Base-by-base conservation (phyloP, 1,140 invertebrate species). In the Conopomorpha cramerella region DNA sequence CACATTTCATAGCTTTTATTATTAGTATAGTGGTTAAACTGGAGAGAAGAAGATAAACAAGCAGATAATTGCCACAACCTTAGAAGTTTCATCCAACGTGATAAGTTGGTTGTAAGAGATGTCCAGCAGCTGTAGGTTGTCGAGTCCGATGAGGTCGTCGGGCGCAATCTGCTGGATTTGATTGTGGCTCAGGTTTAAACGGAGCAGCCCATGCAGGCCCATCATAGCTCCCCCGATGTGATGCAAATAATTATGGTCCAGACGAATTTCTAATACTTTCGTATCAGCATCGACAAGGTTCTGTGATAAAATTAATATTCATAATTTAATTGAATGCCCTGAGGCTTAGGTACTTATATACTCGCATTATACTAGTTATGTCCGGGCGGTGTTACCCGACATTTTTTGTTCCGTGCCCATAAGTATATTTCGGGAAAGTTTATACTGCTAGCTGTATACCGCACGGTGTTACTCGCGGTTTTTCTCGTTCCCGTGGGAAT, bases 61-160 rank as follows among this genome's bases (percentile, higher is more conserved):
- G n/a, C n/a, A n/a, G n/a, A n/a, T n/a, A n/a, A n/a, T n/a, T n/a
- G n/a, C n/a, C n/a, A n/a, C n/a, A 61, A 92, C 90, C 83, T 89
- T 88, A 38, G 89, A 89, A 18, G 87, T 87, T 70, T 89, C 86
- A 56, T 90, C 87, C 11, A 92, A 74, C 2, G 88, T 87, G 10
- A 82, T 82, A 8, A 92, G 76, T 31, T 85, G 79, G 61, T 92
- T 92, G 51, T 87, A 77, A 0, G 89, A 91, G 10, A 92, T 73
- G 59, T 92, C 89, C 3, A 92, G 71, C 11, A 87, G 65, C 43
- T 82, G 82, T 7, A 92, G 70, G 17, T 83, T 80, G 34, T 86
- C 85, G 41, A 92, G 73, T 17, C 88, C 88, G 16, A 86, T 85
- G 8, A 92, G 76, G 55, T 91, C 89, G 15, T 87, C 86, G 0